Base-by-base conservation (phyloP, 2,113 vertebrate genomes). In the Corapipo altera region DNA sequence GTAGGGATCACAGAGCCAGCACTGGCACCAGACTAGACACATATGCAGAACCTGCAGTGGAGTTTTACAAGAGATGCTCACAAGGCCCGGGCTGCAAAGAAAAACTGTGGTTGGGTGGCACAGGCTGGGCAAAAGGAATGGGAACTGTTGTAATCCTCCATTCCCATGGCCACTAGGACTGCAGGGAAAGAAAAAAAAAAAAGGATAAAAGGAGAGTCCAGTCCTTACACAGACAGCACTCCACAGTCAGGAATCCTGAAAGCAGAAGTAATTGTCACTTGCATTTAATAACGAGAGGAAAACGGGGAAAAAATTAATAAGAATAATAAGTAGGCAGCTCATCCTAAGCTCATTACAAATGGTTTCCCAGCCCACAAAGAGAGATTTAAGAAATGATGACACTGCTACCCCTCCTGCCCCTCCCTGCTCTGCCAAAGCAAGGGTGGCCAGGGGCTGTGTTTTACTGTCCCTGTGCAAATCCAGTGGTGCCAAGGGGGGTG, bases 231-330 rank as follows among this genome's bases (percentile, higher is more conserved):
- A 3, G 26, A 32, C 5, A 92, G 37, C 10, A 59, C 16, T 46
- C 37, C 15, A 41, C 6, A 6, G 0, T 66, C 51, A 84, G 3
- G 21, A n/a, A 59, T 37, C 41, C 27, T 79, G 70, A 72, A 67
- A 89, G 48, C 33, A 71, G 24, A 92, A 65, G 15, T 70, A 65
- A 71, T 9, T 71, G 20, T 33, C 30, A 48, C 33, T 64, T 55
- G 27, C 35, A 78, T 82, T 75, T 48, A 64, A 37, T 15, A 51
- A 35, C 2, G 3, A 27, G 16, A 64, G 12, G 10, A 28, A 26
- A 80, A 64, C 2, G 6, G 4, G 5, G 22, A 3, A 26, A 33
- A n/a, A 11, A 57, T 3, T 1, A 35, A 1, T 17, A 84, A 30
- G 21, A 61, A 28, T 9, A 66, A 4, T 35, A 86, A 54, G 21